Base-by-base conservation (phyloP, 2,797 vertebrate genomes). In the Tauraco hartlaubi region DNA sequence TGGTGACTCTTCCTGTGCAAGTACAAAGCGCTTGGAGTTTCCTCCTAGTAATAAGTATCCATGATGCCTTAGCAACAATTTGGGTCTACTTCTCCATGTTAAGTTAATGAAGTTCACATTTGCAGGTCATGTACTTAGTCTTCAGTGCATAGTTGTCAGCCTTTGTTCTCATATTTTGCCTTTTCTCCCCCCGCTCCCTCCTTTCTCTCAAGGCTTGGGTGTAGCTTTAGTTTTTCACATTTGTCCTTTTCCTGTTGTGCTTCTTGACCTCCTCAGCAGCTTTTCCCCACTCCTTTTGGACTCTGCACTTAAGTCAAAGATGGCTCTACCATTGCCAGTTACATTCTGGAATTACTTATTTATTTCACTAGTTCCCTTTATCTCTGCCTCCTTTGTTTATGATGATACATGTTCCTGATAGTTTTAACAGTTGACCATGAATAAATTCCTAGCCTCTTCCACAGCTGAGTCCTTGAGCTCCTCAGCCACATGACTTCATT, bases 381-480 rank as follows among this genome's bases (percentile, higher is more conserved):
- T 43, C 12, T 52, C 28, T 41, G 2, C 14, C 20, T 20, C 12
- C 2, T 64, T 33, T 2, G 0, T 46, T 63, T 31, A 17, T 5
- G 4, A n/a, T 41, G 7, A 25, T 11, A 23, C 5, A 7, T 16
- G 46, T 52, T 63, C 25, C 44, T 35, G 14, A 23, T 6, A 22
- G 3, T 13, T 71, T 88, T 33, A 64, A 15, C 11, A 10, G 18
- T 73, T 66, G n/a, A 20, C 22, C 37, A 15, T 8, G 2, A 85
- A 62, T 80, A 58, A 72, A 76, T 51, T 76, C 35, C 48, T 46
- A 51, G 18, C 2, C 6, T 68, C 33, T 81, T 90, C 37, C 44
- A 44, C 17, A 35, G 9, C 13, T 0, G 0, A 74, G 5, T n/a
- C 13, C 31, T 73, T 78, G 41, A 89, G 44, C 52, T 80, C 39